Percentiles rank a stretch among this genome's conserved stretches.
Conservation (phyloP, 64 coral and sea anemone species). For the Montipora capricornis region DNA sequence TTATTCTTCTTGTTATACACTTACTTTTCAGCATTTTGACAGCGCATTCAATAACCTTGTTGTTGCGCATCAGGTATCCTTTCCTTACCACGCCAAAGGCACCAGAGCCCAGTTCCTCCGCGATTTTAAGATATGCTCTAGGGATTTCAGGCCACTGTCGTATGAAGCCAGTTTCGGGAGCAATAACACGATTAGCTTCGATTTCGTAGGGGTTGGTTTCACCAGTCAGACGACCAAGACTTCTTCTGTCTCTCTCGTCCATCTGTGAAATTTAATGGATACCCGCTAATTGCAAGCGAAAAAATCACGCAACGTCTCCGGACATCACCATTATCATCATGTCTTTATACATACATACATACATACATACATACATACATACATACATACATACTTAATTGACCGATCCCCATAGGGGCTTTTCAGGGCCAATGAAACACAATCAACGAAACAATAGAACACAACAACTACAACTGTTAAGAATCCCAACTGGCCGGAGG, state of each 20-base stretch:
- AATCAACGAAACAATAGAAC: no score
- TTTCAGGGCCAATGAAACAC: no score
- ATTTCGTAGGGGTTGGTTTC: constrained; percentile 4
- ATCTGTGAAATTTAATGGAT: no score
- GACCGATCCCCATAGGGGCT: no score
- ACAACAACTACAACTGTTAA: no score
- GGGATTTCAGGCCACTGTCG: constrained; percentile 85
- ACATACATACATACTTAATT: no score
- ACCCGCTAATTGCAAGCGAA: no score
- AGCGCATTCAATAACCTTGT: constrained; percentile 62
- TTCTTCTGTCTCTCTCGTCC: background rate
- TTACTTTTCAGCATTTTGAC: constrained; percentile 91
- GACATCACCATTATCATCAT: no score
- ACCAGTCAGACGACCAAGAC: background rate
- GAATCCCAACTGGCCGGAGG: no score
- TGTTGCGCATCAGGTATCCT: constrained; percentile 68
- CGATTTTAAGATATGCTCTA: constrained; percentile 59
- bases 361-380: no score
- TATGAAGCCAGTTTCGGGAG: background rate
- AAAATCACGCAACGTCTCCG: no score
- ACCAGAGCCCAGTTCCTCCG: constrained; percentile 64
- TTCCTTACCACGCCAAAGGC: constrained; percentile 91
- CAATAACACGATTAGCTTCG: background rate
- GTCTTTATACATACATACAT: no score
- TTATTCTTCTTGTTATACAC: background rate